A percentile compares a stretch with the other conserved stretches of the same genome.
These are phyloP conservation scores for Nannoperca australis DNA, from an alignment of 2,797 vertebrate species.

Conservation along the genomic window DNA sequence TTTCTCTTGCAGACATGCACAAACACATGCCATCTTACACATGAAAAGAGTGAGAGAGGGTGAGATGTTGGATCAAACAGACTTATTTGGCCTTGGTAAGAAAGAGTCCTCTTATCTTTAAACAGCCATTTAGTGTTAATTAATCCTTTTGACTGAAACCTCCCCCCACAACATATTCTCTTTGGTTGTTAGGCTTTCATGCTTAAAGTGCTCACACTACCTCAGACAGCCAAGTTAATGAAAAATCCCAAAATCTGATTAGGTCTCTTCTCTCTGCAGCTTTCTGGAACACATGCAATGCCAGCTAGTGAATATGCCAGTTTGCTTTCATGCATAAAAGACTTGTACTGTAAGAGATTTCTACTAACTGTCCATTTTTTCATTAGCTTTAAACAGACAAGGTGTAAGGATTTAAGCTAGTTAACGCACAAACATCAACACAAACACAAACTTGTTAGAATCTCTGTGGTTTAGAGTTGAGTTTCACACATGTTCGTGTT, in stretches of 20 bases:
- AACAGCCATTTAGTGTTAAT: conserved; percentile 80
- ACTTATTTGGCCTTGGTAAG: conserved; percentile 72
- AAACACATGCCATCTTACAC: conserved; percentile 37
- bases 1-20: background rate
- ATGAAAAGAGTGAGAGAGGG: conserved; percentile 51
- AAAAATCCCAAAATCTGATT: conserved; percentile 64
- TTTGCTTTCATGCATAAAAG: conserved; percentile 33
- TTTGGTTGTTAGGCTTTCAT: conserved; percentile 72
- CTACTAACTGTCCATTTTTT: conserved; percentile 32
- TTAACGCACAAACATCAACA: background rate
- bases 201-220: conserved; percentile 63
- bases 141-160: conserved; percentile 79
- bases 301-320: conserved; percentile 13
- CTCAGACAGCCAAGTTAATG: conserved; percentile 53
- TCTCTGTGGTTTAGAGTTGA: background rate
- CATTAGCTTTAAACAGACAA: conserved; percentile 14
- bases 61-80: conserved; percentile 73
- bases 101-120: conserved; percentile 77
- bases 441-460: background rate
- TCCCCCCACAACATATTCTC: conserved; percentile 69
- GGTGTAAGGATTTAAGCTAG: background rate
- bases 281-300: conserved; percentile 33
- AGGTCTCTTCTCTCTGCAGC: conserved; percentile 33
- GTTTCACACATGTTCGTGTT: background rate
- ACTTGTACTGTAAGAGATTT: conserved; percentile 21